A percentile compares a stretch with the other conserved stretches of the same genome.
phyloP scores from a whole-genome alignment of 2,113 vertebrate genomes.

The Catagonus wagneri region DNA sequence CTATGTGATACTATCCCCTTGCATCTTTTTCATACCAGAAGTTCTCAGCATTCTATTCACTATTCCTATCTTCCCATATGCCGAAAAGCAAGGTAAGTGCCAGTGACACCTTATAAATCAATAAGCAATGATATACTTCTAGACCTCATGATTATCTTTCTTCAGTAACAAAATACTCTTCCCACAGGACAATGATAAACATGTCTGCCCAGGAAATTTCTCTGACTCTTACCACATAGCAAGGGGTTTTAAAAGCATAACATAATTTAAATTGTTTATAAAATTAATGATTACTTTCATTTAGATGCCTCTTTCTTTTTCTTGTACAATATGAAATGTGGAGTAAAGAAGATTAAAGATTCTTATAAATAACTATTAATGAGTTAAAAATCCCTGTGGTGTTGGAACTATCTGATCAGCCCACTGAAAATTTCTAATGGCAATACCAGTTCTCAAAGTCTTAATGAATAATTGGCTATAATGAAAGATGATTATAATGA shows the following conservation, averaged over 20 bases:
- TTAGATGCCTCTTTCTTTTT: neutral
- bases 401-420: neutral
- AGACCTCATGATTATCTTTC: neutral
- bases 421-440: slow-evolving; percentile 21
- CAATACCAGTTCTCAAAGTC: neutral
- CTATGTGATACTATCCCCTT: neutral
- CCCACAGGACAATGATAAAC: neutral
- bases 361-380: neutral
- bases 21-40: neutral
- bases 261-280: neutral
- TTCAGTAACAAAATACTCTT: slow-evolving; percentile 21
- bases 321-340: slow-evolving; percentile 1
- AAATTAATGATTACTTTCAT: slow-evolving; percentile 40
- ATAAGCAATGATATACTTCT: neutral
- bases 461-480: slow-evolving; percentile 13
- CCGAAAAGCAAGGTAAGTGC: slow-evolving; percentile 12
- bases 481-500: neutral
- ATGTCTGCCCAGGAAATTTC: neutral
- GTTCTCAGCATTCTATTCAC: slow-evolving; percentile 45
- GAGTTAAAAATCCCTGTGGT: neutral
- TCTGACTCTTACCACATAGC: neutral
- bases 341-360: neutral
- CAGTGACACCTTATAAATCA: slow-evolving; percentile 50
- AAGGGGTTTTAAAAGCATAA: neutral
- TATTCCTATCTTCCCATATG: neutral